Evolutionary conservation across 2,113 vertebrate genomes (phyloP), one percentile per base, ranked within the genome.

Genomic region (Rhinichthys klamathensis): DNA sequence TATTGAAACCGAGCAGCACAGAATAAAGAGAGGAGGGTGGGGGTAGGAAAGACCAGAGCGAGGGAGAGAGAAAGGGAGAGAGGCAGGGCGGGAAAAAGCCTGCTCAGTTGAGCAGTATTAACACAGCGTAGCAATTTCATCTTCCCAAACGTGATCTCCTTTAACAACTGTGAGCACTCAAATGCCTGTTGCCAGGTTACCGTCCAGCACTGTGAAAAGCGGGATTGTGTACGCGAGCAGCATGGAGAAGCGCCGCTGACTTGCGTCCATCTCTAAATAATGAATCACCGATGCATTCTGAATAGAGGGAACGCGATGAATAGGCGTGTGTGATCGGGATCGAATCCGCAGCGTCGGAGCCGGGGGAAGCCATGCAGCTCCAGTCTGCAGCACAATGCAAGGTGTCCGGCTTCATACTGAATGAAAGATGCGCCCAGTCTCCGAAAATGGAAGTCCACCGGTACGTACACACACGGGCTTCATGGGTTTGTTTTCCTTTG

Each of bases 121-220:
- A 87, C 69, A 63, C 85, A 74, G 85, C 58, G 82, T 88, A 84
- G 80, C 69, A 60, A 67, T 86, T 89, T 85, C 76, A 89, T 89
- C 88, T 87, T 84, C 70, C 72, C 69, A 82, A 78, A 87, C 82
- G 72, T 87, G 85, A 86, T 82, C 80, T 61, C 72, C 79, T 87
- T 49, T 83, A 89, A 89, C 89, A 80, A 82, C 87, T 58, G 81
- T 13, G 79, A 81, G 87, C 15, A 81, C 88, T 88, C 75, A 61
- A 75, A 87, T 84, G 91, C 89, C 88, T 90, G 91, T 91, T 91
- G 91, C 91, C 89, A 90, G 91, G 91, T 90, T 90, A 91, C 90
- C 88, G 67, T 86, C 85, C 70, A 83, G 84, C 87, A 87, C 87
- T 70, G 87, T 85, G 87, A 89, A 79, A 70, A 76, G 82, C 78